These are phyloP conservation scores for Eupithecia tripunctaria DNA, from an alignment of 2,888 invertebrate species.

Conservation along the genomic window DNA sequence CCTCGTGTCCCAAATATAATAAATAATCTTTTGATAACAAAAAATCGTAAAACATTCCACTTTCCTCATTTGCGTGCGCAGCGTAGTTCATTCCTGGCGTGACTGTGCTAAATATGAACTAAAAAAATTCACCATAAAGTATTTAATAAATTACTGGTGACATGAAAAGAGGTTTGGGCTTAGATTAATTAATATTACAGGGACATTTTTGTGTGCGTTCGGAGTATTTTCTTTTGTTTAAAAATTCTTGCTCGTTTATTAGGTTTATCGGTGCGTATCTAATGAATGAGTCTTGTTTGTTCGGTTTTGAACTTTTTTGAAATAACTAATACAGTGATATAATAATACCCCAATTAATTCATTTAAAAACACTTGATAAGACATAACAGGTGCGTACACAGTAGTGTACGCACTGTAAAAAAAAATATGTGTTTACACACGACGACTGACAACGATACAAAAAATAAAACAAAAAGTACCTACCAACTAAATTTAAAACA, in stretches of 20 bases:
- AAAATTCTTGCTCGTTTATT: background rate
- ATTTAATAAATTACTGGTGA: constrained; percentile 36
- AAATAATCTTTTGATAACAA: constrained; percentile 18
- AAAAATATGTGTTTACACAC: background rate
- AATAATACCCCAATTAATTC: background rate
- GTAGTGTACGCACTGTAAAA: background rate
- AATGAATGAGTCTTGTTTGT: background rate
- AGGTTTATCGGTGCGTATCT: background rate
- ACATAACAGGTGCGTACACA: background rate
- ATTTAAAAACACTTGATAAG: background rate
- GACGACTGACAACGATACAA: background rate
- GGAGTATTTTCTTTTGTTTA: background rate
- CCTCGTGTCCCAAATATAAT: background rate
- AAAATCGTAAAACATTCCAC: constrained; percentile 23
- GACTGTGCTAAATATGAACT: constrained; percentile 38
- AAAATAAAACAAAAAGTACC: background rate
- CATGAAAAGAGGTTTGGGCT: constrained; percentile 33
- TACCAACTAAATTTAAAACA: background rate
- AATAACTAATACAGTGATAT: background rate
- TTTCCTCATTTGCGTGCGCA: constrained; percentile 33
- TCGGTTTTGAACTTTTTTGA: background rate
- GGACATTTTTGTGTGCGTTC: background rate
- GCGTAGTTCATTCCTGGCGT: constrained; percentile 32
- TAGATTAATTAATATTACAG: constrained; percentile 34
- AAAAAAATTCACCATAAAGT: constrained; percentile 30